Evolutionary conservation across 2,888 invertebrate species (phyloP), one percentile per base, ranked within the genome.

Genomic region (Folsomia manolachei): DNA sequence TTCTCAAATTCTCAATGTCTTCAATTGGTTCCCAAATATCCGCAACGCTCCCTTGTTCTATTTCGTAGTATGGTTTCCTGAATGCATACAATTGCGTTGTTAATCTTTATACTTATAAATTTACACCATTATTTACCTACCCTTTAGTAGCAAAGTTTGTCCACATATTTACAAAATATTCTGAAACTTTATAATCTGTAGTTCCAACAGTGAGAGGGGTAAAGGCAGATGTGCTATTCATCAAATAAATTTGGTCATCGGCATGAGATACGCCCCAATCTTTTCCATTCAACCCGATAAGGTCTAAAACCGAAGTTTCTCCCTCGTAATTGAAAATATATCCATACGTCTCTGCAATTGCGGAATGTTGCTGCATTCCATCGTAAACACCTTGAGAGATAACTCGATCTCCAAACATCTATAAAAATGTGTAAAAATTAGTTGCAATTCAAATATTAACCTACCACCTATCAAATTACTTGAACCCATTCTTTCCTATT

Each of bases 281-380:
- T 14, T 62, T 25, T 2, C 26, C 21, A 2, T 26, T 7, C 39
- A 71, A 19, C 1, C 71, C 71, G 7, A 68, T 21, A 1, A 18
- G 2, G 19, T 67, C 26, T 1, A 71, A 1, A 18, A 27, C 1
- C 1, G 71, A 63, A 1, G 25, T 18, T 21, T 51, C 68, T 61
- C 64, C 68, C 26, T 56, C 61, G 27, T 52, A 62, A 27, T 18
- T 63, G 9, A 71, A 63, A 26, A 62, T 11, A 24, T 63, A 71
- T 11, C 27, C 68, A 53, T 71, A 71, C 18, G 71, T 71, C 7
- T 67, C 67, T 19, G 71, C 68, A 18, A 71, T n/a, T 26, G 19
- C 52, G 21, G 27, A 52, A 27, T 71, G 71, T 63, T 71, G 63
- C 68, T 71, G 71, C 26, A 71, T 25, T 25, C 21, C 52, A n/a